Evolutionary conservation across 2,888 invertebrate species (phyloP), one percentile per base, ranked within the genome.

Genomic region (Ophion ellenae): DNA sequence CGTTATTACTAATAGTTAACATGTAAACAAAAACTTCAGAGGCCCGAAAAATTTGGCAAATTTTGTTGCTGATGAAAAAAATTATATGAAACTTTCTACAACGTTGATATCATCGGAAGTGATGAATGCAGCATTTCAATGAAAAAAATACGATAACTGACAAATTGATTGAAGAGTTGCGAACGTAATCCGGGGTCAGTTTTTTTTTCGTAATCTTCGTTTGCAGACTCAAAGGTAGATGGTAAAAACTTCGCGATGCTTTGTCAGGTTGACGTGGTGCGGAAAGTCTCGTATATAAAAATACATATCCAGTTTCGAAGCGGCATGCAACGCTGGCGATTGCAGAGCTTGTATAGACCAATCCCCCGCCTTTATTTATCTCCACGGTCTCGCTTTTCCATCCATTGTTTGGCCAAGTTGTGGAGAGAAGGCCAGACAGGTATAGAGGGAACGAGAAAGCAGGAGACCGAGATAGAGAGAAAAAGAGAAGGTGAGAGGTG

Each of bases 251-350:
- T 5, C 5, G 53, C 53, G n/a, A 57, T 57, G 57, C n/a, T 3
- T 10, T 20, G 59, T 32, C 17, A 59, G 36, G 11, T 73, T 24
- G 36, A 57, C 32, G 53, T n/a, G 10, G 24, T n/a, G 63, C n/a
- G 45, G 32, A 40, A 61, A 53, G 64, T 5, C 47, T 47, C 28
- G 6, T 70, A 47, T 75, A 75, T 14, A 59, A 47, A 79, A 61
- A 71, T 81, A 80, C 77, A 76, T 83, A 83, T 80, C 78, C 74
- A 85, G 64, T 40, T 89, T 89, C 17, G 71, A 71, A 77, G 67
- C 73, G 61, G 40, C 67, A 79, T n/a, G 63, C 76, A 66, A 81
- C 73, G 57, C 59, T 57, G 57, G 40, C 69, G 57, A 71, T 63
- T 59, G 77, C 77, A 84, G 78, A 53, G 64, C 10, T 80, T 76